A percentile compares a stretch with the other conserved stretches of the same genome.
phyloP scores from a whole-genome alignment of 2,113 vertebrate species.

The Peucedramus taeniatus region DNA sequence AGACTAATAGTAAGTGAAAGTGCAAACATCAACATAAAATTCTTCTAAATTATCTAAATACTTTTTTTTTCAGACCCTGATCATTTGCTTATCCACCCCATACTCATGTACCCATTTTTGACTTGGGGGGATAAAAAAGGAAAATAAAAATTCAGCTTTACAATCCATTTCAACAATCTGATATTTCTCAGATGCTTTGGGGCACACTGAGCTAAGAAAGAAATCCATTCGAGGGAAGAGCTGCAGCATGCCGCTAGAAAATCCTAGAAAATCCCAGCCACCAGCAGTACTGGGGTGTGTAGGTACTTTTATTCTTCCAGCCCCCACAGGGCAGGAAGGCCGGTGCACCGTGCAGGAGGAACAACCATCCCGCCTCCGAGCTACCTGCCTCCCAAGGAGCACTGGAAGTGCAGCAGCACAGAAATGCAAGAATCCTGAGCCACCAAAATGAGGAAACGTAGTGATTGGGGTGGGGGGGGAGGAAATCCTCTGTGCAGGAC shows the following conservation, averaged over 20 bases:
- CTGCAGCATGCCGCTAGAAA: neutral
- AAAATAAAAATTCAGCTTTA: neutral
- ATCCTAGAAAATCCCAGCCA: neutral
- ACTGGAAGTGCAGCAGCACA: neutral
- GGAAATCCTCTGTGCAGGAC: neutral
- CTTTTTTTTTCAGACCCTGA: neutral
- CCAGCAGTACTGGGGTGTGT: neutral
- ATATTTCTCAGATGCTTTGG: neutral
- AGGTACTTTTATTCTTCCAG: neutral
- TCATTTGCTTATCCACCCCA: neutral
- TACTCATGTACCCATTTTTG: neutral
- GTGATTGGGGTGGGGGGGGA: accelerated
- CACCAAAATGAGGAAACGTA: neutral
- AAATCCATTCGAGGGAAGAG: neutral
- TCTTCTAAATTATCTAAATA: neutral
- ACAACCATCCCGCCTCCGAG: neutral
- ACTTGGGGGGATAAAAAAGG: accelerated
- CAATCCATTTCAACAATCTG: neutral
- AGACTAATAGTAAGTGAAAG: neutral
- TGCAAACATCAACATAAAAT: neutral
- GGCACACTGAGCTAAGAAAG: neutral
- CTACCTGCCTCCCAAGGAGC: neutral
- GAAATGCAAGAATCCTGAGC: neutral
- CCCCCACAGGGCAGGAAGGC: neutral
- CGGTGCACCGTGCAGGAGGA: neutral